Conservation (phyloP, 2,888 invertebrate genomes). For the Oxycera nigricornis region DNA sequence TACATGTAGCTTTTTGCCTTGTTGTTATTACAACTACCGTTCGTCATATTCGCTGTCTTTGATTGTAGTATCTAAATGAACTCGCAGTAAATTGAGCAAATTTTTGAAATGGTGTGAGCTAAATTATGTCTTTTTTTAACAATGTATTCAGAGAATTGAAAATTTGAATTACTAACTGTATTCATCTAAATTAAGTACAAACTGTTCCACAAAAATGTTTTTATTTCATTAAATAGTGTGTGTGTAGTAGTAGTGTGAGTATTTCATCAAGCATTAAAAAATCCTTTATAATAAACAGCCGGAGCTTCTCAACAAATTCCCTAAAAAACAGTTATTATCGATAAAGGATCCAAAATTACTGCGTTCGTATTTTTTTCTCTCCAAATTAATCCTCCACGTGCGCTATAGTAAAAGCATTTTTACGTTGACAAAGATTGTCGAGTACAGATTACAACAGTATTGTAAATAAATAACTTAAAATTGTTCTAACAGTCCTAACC, state of each 20-base stretch:
- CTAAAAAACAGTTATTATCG: background rate
- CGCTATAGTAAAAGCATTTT: conserved; percentile 36
- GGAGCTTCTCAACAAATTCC: background rate
- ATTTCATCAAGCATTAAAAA: background rate
- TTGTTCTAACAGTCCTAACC: conserved; percentile 65
- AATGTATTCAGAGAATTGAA: background rate
- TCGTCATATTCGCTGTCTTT: no score
- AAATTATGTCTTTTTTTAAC: no score
- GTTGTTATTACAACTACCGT: no score
- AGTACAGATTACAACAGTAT: background rate
- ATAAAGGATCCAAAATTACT: background rate
- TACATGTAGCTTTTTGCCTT: no score
- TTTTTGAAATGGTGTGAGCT: no score
- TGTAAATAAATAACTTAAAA: conserved; percentile 30
- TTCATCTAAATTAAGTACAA: background rate
- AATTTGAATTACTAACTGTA: background rate
- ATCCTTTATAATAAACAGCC: background rate
- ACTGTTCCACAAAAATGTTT: background rate
- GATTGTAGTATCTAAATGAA: no score
- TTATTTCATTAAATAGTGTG: background rate
- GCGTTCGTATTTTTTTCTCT: background rate
- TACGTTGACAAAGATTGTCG: background rate
- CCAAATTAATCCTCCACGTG: background rate
- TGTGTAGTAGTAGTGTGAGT: background rate
- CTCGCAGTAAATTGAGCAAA: no score